These are phyloP conservation scores for Neostethus bicornis DNA, from an alignment of 2,797 vertebrate genomes.

Conservation along the genomic window DNA sequence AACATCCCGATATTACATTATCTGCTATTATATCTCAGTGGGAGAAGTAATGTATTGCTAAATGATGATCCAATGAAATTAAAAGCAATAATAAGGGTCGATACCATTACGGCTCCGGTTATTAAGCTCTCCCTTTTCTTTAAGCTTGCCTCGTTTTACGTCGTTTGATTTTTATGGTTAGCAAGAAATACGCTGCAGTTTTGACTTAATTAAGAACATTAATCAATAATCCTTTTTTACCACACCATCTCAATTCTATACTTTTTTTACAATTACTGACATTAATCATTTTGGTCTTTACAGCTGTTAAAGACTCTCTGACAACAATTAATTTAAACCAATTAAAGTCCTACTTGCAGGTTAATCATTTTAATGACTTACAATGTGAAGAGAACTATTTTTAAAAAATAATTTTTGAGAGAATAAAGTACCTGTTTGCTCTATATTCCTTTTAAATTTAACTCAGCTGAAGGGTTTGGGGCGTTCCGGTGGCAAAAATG, in stretches of 20 bases:
- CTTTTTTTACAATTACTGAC: constrained; percentile 16
- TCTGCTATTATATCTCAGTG: constrained; percentile 27
- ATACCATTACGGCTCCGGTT: constrained; percentile 14
- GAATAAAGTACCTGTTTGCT: not conserved
- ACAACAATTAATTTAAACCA: constrained; percentile 11
- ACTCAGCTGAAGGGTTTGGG: not conserved
- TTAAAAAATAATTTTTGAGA: not conserved
- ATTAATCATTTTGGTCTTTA: constrained; percentile 22
- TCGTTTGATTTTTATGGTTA: not conserved
- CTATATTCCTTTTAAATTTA: no score
- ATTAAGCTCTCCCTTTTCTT: constrained; percentile 23
- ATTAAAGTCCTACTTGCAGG: not conserved
- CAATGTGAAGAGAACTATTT: not conserved
- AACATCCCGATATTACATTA: constrained; percentile 51
- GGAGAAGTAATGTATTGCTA: constrained; percentile 29
- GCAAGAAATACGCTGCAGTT: not conserved
- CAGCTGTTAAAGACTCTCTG: not conserved
- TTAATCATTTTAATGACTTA: not conserved
- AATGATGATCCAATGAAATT: constrained; percentile 45
- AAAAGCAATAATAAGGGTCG: constrained; percentile 20
- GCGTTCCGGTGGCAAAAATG: no score
- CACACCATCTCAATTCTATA: not conserved
- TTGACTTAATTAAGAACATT: constrained; percentile 23
- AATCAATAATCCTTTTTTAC: constrained; percentile 25
- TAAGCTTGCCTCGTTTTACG: constrained; percentile 17